Evolutionary conservation across 2,797 vertebrate species (phyloP).

Genomic region (Graptemys geographica): DNA sequence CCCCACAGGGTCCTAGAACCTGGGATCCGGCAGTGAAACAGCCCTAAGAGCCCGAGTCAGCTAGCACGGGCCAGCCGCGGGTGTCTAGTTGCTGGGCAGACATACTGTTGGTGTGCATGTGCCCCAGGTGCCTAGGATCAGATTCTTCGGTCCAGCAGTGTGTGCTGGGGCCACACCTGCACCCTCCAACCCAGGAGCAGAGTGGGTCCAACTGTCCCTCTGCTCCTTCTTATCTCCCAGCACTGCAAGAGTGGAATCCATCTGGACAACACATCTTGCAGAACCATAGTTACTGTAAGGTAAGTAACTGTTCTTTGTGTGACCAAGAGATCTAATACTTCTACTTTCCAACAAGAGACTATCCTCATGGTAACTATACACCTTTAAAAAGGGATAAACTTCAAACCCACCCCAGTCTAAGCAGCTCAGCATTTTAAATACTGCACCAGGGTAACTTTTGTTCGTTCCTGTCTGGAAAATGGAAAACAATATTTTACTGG

Average conservation of each 20-base stretch:
- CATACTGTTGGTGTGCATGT: fast-evolving
- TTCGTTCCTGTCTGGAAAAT: fast-evolving
- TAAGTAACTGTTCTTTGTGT: not conserved
- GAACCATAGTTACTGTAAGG: not conserved
- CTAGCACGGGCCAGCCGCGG: too few relatives aligned
- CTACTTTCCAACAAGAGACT: too few relatives aligned
- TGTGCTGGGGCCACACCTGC: too few relatives aligned
- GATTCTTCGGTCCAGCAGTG: fast-evolving
- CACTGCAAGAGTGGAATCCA: not conserved
- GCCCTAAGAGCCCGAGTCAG: not conserved
- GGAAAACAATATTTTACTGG: not conserved
- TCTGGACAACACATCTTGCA: not conserved
- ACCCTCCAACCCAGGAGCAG: not conserved
- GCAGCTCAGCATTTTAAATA: not conserved
- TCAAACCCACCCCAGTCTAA: not conserved
- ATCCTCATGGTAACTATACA: not conserved
- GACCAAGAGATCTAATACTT: not conserved
- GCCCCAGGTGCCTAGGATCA: fast-evolving
- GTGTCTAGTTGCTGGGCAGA: too few relatives aligned
- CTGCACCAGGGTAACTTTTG: not conserved
- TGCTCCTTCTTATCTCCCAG: not conserved
- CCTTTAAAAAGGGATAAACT: not conserved
- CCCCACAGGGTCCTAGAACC: not conserved
- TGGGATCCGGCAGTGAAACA: not conserved
- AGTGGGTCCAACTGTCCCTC: not conserved